Percentiles rank a stretch among this genome's conserved stretches.
phyloP scores from a whole-genome alignment of 2,888 invertebrate species.

The Nasonovia ribisnigri region DNA sequence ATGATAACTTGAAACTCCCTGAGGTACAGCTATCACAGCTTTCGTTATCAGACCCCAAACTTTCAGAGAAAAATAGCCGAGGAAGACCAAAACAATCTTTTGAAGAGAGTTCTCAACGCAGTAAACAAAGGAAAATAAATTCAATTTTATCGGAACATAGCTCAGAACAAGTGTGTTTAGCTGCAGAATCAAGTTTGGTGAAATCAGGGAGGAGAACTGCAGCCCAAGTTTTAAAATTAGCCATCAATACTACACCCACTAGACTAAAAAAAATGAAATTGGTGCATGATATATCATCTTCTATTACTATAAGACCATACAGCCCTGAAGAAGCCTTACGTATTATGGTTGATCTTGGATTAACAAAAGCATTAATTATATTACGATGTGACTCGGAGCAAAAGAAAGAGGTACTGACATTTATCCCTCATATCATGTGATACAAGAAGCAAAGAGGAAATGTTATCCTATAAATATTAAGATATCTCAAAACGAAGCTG shows the following conservation, averaged over 20 bases:
- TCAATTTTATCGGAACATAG: conserved; percentile 3
- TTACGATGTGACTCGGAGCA: not conserved
- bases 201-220: no score
- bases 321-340: conserved; percentile 10
- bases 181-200: not conserved
- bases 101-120: conserved; percentile 19
- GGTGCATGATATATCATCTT: conserved; percentile 16
- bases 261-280: conserved; percentile 31
- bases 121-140: not conserved
- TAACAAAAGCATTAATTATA: conserved; percentile 16
- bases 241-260: not conserved
- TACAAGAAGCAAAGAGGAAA: conserved; percentile 2
- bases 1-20: not conserved
- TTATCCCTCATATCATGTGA: conserved; percentile 20
- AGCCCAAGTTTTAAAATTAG: not conserved
- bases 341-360: conserved; percentile 1
- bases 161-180: conserved; percentile 14
- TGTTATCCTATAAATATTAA: conserved; percentile 2
- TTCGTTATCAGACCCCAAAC: not conserved
- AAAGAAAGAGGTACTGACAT: not conserved
- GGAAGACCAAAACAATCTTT: not conserved
- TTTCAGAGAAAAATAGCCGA: not conserved
- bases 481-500: conserved; percentile 11
- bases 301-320: conserved; percentile 18
- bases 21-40: not conserved